Evolutionary conservation across 1,140 invertebrate genomes (phyloP), one percentile per base, ranked within the genome.

Genomic region (Sipha flava): DNA sequence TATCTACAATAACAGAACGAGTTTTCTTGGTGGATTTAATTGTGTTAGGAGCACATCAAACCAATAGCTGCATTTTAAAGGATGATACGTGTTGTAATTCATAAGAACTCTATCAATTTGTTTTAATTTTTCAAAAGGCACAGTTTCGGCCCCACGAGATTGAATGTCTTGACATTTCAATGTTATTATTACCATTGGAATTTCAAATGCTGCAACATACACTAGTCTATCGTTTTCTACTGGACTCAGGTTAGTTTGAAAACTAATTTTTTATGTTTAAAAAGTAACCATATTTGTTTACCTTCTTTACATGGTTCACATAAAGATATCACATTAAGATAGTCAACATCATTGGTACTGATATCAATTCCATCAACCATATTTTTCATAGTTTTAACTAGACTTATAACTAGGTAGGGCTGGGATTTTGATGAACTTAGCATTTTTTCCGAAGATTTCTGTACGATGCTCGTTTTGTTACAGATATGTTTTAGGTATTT

Each of bases 71-170:
- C 89, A 86, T 84, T 89, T 87, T 37, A 88, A 85, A 1, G 90
- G 90, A 37, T 91, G 86, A 82, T 94, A 92, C 54, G 90, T 87
- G 84, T 94, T 94, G 82, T 93, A 90, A 86, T 94, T 95, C 0
- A 91, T 86, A 88, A 95, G 90, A 5, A 94, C 88, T 80, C 83
- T 88, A 77, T 91, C 87, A 16, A 89, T 91, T 26, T 87, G 82
- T 83, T 89, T 85, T 16, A 94, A 83, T 73, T 92, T 86, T 6
- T 87, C 82, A 64, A 90, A 85, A 54, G 87, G 83, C 54, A 93
- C 84, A 43, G 86, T 83, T 47, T 84, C 86, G 81, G 88, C 85
- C 2, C 92, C 89, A 82, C 92, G 86, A 2, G 93, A 93, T 81
- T 93, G 87, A 81, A 95, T 88, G 81, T 89, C 86, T 80, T 88